A percentile compares a stretch with the other conserved stretches of the same genome.
Conservation (phyloP, 2,797 vertebrate species). For the Macrochelys suwanniensis region DNA sequence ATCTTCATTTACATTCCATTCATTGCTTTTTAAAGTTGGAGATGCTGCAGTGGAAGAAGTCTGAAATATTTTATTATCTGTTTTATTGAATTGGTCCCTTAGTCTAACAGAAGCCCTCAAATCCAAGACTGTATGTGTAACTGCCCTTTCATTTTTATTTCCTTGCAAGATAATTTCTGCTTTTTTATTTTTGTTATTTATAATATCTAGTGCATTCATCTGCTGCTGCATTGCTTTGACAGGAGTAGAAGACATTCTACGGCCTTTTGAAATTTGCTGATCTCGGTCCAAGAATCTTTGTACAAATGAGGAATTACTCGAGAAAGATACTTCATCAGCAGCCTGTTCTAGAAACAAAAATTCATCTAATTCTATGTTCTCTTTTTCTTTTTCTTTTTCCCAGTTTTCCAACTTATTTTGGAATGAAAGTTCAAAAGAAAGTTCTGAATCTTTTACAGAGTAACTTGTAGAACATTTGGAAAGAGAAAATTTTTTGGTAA, state of each 20-base stretch:
- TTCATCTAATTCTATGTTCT: slow-evolving; percentile 93
- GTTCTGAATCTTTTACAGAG: slow-evolving; percentile 62
- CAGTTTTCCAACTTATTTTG: slow-evolving; percentile 88
- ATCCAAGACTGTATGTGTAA: not conserved
- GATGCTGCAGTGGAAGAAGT: not conserved
- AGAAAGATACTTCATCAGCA: slow-evolving; percentile 97
- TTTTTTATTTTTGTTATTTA: slow-evolving; percentile 5
- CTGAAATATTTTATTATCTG: slow-evolving; percentile 1
- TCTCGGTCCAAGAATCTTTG: slow-evolving; percentile 89
- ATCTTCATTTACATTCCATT: slow-evolving; percentile 52
- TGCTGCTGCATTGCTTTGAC: slow-evolving; percentile 85
- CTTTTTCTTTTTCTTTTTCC: slow-evolving; percentile 87
- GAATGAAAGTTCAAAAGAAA: slow-evolving; percentile 90
- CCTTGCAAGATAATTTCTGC: not conserved
- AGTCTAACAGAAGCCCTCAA: not conserved
- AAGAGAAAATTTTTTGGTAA: not conserved
- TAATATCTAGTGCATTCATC: not conserved
- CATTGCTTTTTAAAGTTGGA: slow-evolving; percentile 25
- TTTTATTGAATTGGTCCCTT: slow-evolving; percentile 33
- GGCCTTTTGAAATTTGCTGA: slow-evolving; percentile 76
- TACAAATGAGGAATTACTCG: slow-evolving; percentile 96
- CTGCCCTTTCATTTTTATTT: not conserved
- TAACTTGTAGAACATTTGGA: not conserved
- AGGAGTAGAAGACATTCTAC: slow-evolving; percentile 93
- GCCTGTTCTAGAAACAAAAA: slow-evolving; percentile 96